Conservation (phyloP, 2,113 vertebrate species). For the Callocephalon fimbriatum region DNA sequence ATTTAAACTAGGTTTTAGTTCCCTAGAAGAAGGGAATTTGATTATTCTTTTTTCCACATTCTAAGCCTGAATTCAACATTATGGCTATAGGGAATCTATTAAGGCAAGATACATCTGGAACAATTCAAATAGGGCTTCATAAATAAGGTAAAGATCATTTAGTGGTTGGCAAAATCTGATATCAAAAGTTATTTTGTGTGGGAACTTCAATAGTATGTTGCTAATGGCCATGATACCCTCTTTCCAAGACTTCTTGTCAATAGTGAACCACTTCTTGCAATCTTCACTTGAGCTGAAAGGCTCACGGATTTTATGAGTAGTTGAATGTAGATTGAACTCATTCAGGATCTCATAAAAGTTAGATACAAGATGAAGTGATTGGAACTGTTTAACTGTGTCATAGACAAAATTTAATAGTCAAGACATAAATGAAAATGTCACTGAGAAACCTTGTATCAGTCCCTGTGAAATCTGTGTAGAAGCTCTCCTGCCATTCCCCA, state of each 20-base stretch:
- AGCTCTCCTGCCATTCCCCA: background rate
- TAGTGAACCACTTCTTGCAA: background rate
- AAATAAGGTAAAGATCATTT: background rate
- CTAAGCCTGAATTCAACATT: background rate
- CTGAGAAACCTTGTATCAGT: background rate
- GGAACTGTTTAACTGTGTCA: background rate
- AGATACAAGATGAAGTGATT: background rate
- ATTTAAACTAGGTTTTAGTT: background rate
- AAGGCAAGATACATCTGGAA: background rate
- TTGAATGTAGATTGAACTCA: background rate
- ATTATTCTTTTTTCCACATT: background rate
- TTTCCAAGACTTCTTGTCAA: background rate
- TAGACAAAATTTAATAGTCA: background rate
- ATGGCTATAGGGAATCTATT: background rate
- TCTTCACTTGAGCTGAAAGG: background rate
- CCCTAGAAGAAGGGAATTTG: background rate
- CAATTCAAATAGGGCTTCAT: background rate
- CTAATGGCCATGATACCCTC: background rate
- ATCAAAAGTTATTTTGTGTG: background rate
- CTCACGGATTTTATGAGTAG: background rate
- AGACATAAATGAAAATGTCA: background rate
- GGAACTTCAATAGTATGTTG: background rate
- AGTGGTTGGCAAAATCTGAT: background rate
- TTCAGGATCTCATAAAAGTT: background rate
- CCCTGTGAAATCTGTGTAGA: background rate